Conservation (phyloP, 1,140 invertebrate species). For the Aphelenchoides avenae region DNA sequence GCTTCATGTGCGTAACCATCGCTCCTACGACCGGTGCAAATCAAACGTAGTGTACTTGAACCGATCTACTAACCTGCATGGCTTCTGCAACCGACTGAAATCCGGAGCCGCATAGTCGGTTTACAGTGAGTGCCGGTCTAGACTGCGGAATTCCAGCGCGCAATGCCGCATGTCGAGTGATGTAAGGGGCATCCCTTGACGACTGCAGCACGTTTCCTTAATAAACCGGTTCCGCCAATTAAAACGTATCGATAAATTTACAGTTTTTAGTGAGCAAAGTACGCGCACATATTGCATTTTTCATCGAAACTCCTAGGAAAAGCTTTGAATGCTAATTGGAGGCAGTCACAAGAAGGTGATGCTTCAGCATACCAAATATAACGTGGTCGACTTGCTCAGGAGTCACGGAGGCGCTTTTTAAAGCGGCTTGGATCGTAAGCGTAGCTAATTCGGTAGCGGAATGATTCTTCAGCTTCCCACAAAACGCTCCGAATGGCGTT, state of each 20-base stretch:
- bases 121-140: constrained; percentile 60
- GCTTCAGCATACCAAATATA: constrained; percentile 77
- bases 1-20: too few relatives aligned
- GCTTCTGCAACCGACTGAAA: constrained; percentile 88
- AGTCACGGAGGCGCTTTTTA: constrained; percentile 73
- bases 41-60: too few relatives aligned
- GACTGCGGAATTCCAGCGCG: constrained; percentile 74
- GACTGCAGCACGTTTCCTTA: constrained; percentile 64
- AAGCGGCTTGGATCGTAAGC: constrained; percentile 74
- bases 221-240: constrained; percentile 28
- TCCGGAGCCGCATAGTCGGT: constrained; percentile 77
- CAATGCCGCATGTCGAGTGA: constrained; percentile 79
- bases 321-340: too few relatives aligned
- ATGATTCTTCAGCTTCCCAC: constrained; percentile 80
- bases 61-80: constrained; percentile 78
- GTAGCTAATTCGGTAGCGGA: constrained; percentile 73
- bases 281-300: too few relatives aligned
- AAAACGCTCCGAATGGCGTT: constrained; percentile 96
- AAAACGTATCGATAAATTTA: too few relatives aligned
- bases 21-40: too few relatives aligned
- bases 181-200: constrained; percentile 78
- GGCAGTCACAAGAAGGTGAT: too few relatives aligned
- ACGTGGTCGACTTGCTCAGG: constrained; percentile 66
- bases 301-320: too few relatives aligned
- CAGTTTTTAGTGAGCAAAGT: too few relatives aligned